Evolutionary conservation across 2,797 vertebrate genomes (phyloP), one percentile per base, ranked within the genome.

Genomic region (Balearica regulorum): DNA sequence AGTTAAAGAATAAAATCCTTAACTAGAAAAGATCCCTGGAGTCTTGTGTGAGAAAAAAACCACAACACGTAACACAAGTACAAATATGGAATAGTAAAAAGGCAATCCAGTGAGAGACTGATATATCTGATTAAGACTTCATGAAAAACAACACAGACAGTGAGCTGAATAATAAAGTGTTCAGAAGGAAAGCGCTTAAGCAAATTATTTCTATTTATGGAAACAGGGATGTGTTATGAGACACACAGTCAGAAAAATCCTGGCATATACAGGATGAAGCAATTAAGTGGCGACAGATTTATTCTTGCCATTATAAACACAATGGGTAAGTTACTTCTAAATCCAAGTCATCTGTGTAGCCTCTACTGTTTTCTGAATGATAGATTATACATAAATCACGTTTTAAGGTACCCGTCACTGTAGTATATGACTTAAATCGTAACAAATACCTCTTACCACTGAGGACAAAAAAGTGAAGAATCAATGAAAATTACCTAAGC

Each of bases 141-240:
- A 83, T 77, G 88, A 92, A 97, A 97, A 91, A 68, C 71, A 97
- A 65, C 68, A 84, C 24, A 94, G 90, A 93, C 58, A 96, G 83
- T 93, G 84, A 96, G 35, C 37, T 94, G 94, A 94, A 96, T 94
- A 95, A 94, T 92, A 77, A 97, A 94, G 43, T 75, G 92, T 90
- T 96, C 88, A 81, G 54, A 92, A 93, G 64, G 54, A 95, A 92
- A 79, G 31, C 0, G 3, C 61, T 94, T 95, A 94, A 92, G 88
- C 83, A 97, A 96, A 94, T 97, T 79, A 92, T 94, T 95, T 96
- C 92, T 96, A 76, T 95, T 95, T 96, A 89, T 73, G 77, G 93
- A 91, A 97, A 87, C 13, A 43, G 66, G 48, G 35, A 88, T 18
- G 1, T 83, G 57, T 81, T 90, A 60, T 16, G 55, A 93, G 79